These are phyloP conservation scores for Dasysyrphus albostriatus DNA, from an alignment of 2,888 invertebrate species.

Conservation along the genomic window DNA sequence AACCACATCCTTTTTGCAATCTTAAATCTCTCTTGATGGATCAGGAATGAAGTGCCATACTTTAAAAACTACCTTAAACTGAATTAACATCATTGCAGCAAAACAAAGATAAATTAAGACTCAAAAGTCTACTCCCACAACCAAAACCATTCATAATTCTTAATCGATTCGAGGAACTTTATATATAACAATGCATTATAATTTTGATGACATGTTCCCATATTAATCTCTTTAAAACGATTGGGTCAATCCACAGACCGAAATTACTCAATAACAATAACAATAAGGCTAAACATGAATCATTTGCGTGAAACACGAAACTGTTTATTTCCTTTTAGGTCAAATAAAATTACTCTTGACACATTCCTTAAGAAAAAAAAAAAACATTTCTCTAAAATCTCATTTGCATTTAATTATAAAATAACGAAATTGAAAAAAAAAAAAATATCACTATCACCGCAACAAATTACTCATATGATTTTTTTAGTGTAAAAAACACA, in stretches of 20 bases:
- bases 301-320: not conserved
- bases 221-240: conserved; percentile 3
- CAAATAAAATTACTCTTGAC: conserved; percentile 12
- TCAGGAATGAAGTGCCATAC: too few relatives aligned
- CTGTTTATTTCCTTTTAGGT: not conserved
- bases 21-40: too few relatives aligned
- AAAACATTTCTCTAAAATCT: not conserved
- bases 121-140: not conserved
- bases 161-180: not conserved
- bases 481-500: conserved; percentile 37
- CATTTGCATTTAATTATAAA: conserved; percentile 17
- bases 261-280: not conserved
- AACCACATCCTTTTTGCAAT: too few relatives aligned
- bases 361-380: not conserved
- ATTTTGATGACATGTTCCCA: not conserved
- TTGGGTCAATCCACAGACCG: not conserved
- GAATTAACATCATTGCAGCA: too few relatives aligned
- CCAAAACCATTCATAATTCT: not conserved
- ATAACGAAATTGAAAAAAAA: not conserved
- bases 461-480: conserved; percentile 39
- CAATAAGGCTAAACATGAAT: not conserved
- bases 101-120: too few relatives aligned
- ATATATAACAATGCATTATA: not conserved
- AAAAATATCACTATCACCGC: not conserved
- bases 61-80: too few relatives aligned